A percentile compares a stretch with the other conserved stretches of the same genome.
Evolutionary conservation across 2,888 invertebrate species (phyloP).

Genomic region (Archips xylosteana): DNA sequence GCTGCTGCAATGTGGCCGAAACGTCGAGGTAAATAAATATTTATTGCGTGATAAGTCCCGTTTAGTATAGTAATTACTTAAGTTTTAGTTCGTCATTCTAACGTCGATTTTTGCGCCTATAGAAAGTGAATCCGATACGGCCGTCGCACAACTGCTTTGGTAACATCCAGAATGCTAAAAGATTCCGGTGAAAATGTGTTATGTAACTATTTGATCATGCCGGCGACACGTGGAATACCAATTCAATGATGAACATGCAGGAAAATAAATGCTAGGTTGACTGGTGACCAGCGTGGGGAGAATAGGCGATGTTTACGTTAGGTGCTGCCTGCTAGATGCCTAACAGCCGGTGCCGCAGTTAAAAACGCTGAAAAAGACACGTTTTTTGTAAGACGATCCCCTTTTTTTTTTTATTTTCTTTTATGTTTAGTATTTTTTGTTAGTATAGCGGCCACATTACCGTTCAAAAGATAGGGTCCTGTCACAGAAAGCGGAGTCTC

Average conservation of each 20-base stretch:
- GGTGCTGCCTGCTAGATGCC: neutral
- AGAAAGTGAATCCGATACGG: conserved; percentile 29
- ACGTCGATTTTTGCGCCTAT: conserved; percentile 10
- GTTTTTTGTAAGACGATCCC: too few relatives aligned
- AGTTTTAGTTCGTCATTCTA: conserved; percentile 13
- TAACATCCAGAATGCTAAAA: conserved; percentile 66
- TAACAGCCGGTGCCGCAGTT: too few relatives aligned
- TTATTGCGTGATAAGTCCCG: too few relatives aligned
- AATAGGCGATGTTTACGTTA: neutral
- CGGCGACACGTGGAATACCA: conserved; percentile 23
- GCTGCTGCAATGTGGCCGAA: too few relatives aligned
- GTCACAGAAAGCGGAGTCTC: too few relatives aligned
- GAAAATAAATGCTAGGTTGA: neutral
- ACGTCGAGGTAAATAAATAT: too few relatives aligned
- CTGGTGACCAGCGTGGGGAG: neutral
- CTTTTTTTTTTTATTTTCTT: too few relatives aligned
- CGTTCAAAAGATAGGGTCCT: too few relatives aligned
- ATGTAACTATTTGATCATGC: conserved; percentile 50
- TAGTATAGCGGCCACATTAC: too few relatives aligned
- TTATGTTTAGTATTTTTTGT: too few relatives aligned
- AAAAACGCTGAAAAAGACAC: too few relatives aligned
- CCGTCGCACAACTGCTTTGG: conserved; percentile 27
- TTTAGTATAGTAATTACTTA: neutral
- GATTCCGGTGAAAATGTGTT: conserved; percentile 78
- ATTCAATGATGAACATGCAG: conserved; percentile 8